Percentiles rank a stretch among this genome's conserved stretches.
Evolutionary conservation across 2,797 vertebrate species (phyloP).

Genomic region (Cryptoblepharus egeriae): DNA sequence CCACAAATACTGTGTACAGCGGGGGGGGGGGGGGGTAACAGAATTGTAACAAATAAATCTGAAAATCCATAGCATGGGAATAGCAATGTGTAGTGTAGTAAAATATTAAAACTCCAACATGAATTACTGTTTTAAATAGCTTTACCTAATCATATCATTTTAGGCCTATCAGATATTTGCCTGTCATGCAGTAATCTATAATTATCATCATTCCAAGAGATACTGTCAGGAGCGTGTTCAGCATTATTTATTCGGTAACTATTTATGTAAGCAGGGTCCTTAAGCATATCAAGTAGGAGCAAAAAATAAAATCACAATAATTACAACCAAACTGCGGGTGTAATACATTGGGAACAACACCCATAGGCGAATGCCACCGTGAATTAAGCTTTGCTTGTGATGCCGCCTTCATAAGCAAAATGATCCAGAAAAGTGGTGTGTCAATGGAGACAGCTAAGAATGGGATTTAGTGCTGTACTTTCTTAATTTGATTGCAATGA

Average conservation of each 20-base stretch:
- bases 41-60: conserved; percentile 71
- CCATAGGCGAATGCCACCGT: conserved; percentile 29
- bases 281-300: conserved; percentile 47
- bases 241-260: conserved; percentile 59
- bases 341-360: conserved; percentile 44
- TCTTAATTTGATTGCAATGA: conserved; percentile 36
- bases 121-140: conserved; percentile 60
- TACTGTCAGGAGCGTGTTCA: conserved; percentile 53
- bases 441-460: conserved; percentile 24
- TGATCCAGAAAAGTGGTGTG: conserved; percentile 6
- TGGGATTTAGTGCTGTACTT: conserved; percentile 17
- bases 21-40: conserved; percentile 61
- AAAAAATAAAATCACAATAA: conserved; percentile 48
- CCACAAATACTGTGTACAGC: conserved; percentile 67
- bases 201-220: conserved; percentile 58
- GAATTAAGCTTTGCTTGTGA: conserved; percentile 41
- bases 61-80: conserved; percentile 63
- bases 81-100: conserved; percentile 51
- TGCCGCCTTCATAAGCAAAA: conserved; percentile 41
- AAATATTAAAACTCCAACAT: conserved; percentile 66
- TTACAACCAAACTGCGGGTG: conserved; percentile 50
- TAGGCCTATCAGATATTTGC: conserved; percentile 54
- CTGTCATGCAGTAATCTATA: conserved; percentile 54
- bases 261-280: conserved; percentile 49
- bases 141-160: conserved; percentile 70